Percentiles rank a stretch among this genome's conserved stretches.
Evolutionary conservation across 2,797 vertebrate genomes (phyloP).

Genomic region (Cephalopachus bancanus): DNA sequence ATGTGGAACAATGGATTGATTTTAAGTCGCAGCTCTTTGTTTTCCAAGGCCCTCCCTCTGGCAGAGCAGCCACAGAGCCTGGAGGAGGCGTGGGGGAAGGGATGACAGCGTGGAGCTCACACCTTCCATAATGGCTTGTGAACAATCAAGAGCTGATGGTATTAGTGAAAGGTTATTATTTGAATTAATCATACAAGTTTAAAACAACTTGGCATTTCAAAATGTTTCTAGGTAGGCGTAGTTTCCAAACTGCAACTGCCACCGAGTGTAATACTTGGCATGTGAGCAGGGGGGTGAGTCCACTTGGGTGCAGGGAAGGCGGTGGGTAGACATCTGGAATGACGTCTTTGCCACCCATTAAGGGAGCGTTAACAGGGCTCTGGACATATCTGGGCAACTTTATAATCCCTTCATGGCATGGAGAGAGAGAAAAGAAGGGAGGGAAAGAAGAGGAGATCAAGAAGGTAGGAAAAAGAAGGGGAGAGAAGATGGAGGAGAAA

Average conservation of each 20-base stretch:
- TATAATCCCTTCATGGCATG: not conserved
- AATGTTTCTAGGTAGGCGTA: slow-evolving; percentile 85
- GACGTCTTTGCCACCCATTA: not conserved
- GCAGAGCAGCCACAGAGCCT: slow-evolving; percentile 11
- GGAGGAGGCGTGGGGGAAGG: not conserved
- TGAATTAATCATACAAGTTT: slow-evolving; percentile 86
- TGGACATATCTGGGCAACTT: not conserved
- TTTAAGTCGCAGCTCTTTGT: slow-evolving; percentile 72
- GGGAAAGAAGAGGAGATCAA: no score
- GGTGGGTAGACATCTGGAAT: not conserved
- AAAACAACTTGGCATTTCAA: slow-evolving; percentile 86
- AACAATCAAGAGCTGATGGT: slow-evolving; percentile 85
- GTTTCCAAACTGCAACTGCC: slow-evolving; percentile 81
- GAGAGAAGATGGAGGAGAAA: not conserved
- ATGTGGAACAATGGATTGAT: slow-evolving; percentile 79
- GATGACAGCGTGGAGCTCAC: slow-evolving; percentile 70
- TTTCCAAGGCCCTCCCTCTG: slow-evolving; percentile 60
- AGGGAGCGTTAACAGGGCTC: not conserved
- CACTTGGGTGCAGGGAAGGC: no score
- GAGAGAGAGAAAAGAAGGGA: not conserved
- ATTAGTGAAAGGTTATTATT: slow-evolving; percentile 87
- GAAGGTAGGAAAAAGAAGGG: not conserved
- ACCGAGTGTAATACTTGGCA: slow-evolving; percentile 25
- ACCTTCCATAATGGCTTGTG: slow-evolving; percentile 82
- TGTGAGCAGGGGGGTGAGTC: slow-evolving; percentile 11